Conservation (phyloP, 2,113 vertebrate species). For the Haemorhous mexicanus region DNA sequence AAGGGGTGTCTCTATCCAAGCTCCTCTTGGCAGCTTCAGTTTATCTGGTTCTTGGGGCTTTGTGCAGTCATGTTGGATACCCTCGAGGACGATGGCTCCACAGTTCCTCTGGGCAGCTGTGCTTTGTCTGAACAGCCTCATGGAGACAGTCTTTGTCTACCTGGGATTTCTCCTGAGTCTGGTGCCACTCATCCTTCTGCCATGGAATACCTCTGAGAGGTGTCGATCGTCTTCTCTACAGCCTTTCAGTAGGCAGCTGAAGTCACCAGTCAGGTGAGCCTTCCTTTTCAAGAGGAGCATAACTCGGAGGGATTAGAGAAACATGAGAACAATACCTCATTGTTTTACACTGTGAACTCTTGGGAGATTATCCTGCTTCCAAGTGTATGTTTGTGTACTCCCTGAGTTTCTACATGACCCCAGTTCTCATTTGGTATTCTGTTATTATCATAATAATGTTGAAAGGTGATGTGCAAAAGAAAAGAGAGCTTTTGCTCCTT, state of each 20-base stretch:
- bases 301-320: not conserved
- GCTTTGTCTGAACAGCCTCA: not conserved
- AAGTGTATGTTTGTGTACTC: not conserved
- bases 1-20: not conserved
- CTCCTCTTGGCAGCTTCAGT: not conserved
- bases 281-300: not conserved
- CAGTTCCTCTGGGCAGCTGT: not conserved
- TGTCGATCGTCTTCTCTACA: fast-evolving
- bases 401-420: not conserved
- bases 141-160: not conserved
- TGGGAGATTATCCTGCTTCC: not conserved
- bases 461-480: not conserved
- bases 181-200: not conserved
- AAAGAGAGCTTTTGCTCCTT: not conserved
- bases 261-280: not conserved
- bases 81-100: not conserved
- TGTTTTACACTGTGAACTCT: not conserved
- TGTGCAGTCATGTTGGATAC: not conserved
- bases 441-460: not conserved
- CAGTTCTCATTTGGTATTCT: not conserved
- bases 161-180: not conserved
- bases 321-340: not conserved
- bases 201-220: not conserved
- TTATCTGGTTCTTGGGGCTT: not conserved
- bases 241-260: not conserved